These are phyloP conservation scores for Ochotona princeps DNA, from an alignment of 2,113 vertebrate species.

Conservation along the genomic window DNA sequence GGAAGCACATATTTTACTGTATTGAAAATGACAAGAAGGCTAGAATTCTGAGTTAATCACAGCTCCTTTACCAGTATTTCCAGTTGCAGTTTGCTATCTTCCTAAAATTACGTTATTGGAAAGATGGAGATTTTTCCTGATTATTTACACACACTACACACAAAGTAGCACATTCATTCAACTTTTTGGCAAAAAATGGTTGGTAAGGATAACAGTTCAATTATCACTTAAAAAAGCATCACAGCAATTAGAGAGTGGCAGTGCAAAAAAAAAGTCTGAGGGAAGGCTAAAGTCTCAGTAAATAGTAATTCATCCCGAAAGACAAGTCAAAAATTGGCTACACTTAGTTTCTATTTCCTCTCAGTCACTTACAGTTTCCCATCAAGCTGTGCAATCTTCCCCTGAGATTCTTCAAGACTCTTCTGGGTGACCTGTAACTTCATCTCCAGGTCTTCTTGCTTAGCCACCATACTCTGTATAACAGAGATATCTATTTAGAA, in stretches of 20 bases:
- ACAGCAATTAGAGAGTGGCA: background rate
- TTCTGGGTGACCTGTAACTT: slow-evolving; percentile 81
- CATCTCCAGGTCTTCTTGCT: slow-evolving; percentile 84
- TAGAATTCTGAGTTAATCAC: background rate
- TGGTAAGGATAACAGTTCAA: background rate
- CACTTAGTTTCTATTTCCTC: background rate
- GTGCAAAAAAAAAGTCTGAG: background rate
- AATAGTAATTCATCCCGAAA: background rate
- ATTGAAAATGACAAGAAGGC: background rate
- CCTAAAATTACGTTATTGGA: background rate
- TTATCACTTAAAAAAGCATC: background rate
- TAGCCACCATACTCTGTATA: slow-evolving; percentile 79
- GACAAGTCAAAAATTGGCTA: background rate
- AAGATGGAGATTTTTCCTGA: background rate
- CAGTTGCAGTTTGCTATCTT: background rate
- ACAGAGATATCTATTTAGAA: background rate
- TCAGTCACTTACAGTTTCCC: slow-evolving; percentile 85
- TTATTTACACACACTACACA: background rate
- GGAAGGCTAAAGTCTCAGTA: background rate
- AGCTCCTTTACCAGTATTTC: background rate
- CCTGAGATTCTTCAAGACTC: slow-evolving; percentile 82
- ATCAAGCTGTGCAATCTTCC: slow-evolving; percentile 82
- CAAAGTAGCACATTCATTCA: background rate
- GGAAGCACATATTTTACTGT: background rate
- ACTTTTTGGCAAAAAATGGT: background rate